Conservation (phyloP, 2,797 vertebrate species). For the Sparus aurata region DNA sequence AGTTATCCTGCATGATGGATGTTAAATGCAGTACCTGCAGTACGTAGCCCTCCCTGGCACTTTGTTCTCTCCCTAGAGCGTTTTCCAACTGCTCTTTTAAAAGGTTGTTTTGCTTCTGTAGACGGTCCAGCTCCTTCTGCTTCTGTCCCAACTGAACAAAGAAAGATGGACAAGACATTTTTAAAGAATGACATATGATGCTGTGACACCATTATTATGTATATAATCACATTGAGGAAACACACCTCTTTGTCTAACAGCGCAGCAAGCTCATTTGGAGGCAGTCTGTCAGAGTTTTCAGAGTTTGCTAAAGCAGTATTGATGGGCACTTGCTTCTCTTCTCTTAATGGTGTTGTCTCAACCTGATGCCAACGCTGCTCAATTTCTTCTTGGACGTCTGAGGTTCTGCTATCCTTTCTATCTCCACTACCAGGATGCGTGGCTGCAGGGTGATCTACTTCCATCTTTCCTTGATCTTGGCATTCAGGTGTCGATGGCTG, state of each 20-base stretch:
- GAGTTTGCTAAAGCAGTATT: constrained; percentile 63
- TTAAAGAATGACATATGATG: not conserved
- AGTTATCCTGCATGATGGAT: constrained; percentile 2
- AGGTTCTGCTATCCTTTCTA: constrained; percentile 79
- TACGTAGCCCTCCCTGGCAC: constrained; percentile 95
- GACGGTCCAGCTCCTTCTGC: constrained; percentile 92
- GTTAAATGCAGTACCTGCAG: constrained; percentile 89
- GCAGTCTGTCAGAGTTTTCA: constrained; percentile 78
- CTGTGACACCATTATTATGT: not conserved
- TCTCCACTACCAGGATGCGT: constrained; percentile 68
- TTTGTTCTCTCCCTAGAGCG: constrained; percentile 92
- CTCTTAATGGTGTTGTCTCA: constrained; percentile 94
- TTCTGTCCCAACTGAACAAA: constrained; percentile 91
- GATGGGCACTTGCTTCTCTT: constrained; percentile 97
- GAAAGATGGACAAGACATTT: not conserved
- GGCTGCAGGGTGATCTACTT: constrained; percentile 86
- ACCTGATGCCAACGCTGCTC: constrained; percentile 98
- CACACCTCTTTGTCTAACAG: constrained; percentile 94
- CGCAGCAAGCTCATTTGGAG: constrained; percentile 89
- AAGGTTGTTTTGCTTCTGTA: constrained; percentile 93
- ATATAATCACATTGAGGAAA: not conserved
- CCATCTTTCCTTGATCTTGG: constrained; percentile 88
- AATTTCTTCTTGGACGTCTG: constrained; percentile 92
- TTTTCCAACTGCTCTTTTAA: constrained; percentile 95
- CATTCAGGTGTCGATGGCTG: constrained; percentile 71